These are phyloP conservation scores for Chiloscyllium punctatum DNA, from an alignment of 2,797 vertebrate genomes.

Conservation along the genomic window DNA sequence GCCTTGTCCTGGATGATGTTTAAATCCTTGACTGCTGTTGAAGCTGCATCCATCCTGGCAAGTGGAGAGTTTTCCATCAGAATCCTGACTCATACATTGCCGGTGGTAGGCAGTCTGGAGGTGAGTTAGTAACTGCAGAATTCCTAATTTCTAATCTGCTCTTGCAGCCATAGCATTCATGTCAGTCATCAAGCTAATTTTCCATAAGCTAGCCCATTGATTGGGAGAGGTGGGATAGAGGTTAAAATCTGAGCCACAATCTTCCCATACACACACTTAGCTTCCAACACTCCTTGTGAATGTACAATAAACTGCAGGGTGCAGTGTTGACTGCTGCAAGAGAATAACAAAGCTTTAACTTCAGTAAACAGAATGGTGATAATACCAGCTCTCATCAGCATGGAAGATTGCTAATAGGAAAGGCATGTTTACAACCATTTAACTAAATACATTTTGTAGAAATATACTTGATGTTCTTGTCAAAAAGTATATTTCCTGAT, in stretches of 20 bases:
- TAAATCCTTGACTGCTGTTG: too few species aligned
- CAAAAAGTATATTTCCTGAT: too few species aligned
- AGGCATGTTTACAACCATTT: not conserved
- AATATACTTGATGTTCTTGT: not conserved
- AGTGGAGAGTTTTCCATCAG: too few species aligned
- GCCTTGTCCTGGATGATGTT: too few species aligned
- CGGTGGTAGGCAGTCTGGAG: too few species aligned
- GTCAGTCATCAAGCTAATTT: too few species aligned
- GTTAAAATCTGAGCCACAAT: not conserved
- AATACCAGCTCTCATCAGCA: not conserved
- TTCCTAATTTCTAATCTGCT: too few species aligned
- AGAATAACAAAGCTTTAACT: not conserved
- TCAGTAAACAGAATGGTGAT: not conserved
- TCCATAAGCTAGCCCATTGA: not conserved
- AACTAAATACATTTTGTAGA: not conserved
- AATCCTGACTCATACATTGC: too few species aligned
- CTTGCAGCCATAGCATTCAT: too few species aligned
- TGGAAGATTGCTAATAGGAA: not conserved
- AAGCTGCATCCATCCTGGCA: too few species aligned
- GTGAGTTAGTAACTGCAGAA: too few species aligned
- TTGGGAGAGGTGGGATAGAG: not conserved
- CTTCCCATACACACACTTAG: not conserved
- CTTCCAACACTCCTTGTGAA: not conserved
- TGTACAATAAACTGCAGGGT: not conserved
- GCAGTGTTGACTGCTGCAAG: not conserved